phyloP scores from a whole-genome alignment of 2,797 vertebrate species.

The Phataginus tricuspis region DNA sequence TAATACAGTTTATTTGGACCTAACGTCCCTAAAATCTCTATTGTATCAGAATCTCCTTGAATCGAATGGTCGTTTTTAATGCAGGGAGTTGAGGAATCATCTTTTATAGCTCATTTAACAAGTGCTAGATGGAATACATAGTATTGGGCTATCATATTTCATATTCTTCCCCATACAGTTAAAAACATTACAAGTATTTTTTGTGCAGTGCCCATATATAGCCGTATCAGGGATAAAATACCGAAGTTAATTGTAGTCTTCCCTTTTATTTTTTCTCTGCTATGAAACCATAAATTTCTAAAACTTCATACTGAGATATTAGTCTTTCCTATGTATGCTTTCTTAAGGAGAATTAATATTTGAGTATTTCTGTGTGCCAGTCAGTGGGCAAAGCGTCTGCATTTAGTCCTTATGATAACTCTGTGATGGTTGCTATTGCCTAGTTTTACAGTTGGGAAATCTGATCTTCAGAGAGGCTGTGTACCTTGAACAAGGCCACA shows the following conservation, averaged over 20 bases:
- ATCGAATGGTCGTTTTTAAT: neutral
- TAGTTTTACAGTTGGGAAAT: slow-evolving; percentile 45
- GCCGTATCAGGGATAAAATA: neutral
- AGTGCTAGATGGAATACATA: neutral
- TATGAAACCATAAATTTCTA: slow-evolving; percentile 38
- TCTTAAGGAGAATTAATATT: slow-evolving; percentile 39
- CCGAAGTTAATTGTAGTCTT: neutral
- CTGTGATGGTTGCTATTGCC: neutral
- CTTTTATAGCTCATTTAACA: neutral
- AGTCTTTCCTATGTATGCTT: neutral
- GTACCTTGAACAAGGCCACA: slow-evolving; percentile 11
- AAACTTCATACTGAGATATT: neutral
- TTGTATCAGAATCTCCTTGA: neutral
- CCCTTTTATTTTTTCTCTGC: neutral
- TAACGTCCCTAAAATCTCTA: neutral
- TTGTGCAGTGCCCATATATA: neutral
- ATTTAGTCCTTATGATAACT: neutral
- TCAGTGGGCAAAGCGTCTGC: neutral
- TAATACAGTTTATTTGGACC: neutral
- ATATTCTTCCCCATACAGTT: neutral
- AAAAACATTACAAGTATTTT: neutral
- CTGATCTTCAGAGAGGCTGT: slow-evolving; percentile 51
- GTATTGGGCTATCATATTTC: neutral
- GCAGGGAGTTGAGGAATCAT: neutral
- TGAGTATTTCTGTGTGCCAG: slow-evolving; percentile 34